Base-by-base conservation (phyloP, 2,888 invertebrate genomes). In the Ametastegia equiseti region DNA sequence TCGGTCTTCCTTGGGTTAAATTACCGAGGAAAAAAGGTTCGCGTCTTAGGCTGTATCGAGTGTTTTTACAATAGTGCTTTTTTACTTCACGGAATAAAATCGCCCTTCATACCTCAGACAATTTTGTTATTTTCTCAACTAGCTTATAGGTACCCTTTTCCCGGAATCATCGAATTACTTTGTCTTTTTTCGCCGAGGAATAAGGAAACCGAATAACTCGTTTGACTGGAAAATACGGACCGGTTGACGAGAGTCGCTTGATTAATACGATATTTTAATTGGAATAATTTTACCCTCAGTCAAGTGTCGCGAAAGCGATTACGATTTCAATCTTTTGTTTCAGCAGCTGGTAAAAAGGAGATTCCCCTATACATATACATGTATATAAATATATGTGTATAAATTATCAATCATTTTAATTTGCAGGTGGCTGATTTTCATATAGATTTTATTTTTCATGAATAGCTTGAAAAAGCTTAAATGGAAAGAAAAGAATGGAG, bases 241-340 rank as follows among this genome's bases (percentile, higher is more conserved):
- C 47, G 19, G 27, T 30, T 60, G 30, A 15, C 15, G 71, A 42
- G 4, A 71, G 27, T 71, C 71, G 71, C 60, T 27, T 71, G 71
- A 71, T 71, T 71, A 47, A 71, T 54, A 23, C 50, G 75, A 75
- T 75, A 75, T 75, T 75, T 54, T 75, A 75, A 75, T 75, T 75
- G 75, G 75, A 75, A 75, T 75, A 75, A 75, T 75, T 54, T 36
- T 27, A 13, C 11, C 5, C 36, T 3, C 11, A 75, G 19, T 19
- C 36, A 36, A 36, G 33, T 54, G 36, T 33, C 54, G 19, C 33
- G 75, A 75, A 75, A 75, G 9, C 75, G 75, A 75, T 75, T 54
- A 54, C 23, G 36, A 54, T 75, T n/a, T 33, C 19, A 33, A 75
- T 54, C 23, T 50, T 75, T 75, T 75, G 50, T 36, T 75, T 54